Base-by-base conservation (phyloP, 1,140 invertebrate species). In the Bombus ignitus region DNA sequence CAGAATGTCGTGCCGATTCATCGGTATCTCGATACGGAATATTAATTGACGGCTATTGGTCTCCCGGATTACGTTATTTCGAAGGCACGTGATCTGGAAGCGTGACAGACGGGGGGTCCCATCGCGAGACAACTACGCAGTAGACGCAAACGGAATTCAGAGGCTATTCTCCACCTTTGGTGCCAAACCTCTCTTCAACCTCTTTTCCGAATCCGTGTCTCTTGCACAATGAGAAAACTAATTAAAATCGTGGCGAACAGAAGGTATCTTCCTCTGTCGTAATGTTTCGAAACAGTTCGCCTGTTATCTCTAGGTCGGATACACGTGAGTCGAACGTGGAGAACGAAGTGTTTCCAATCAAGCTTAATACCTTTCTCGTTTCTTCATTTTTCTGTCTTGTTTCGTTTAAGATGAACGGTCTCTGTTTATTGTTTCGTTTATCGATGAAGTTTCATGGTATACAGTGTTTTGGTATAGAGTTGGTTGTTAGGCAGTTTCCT, bases 31-130 rank as follows among this genome's bases (percentile, higher is more conserved):
- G 88, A 90, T 90, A 85, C 78, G 81, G 89, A 90, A 90, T 90
- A 90, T 90, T 90, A 90, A 90, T 90, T 85, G 88, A 65, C 74
- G 78, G 74, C 78, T 90, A 89, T 90, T 87, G 89, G 85, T 89
- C 65, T 74, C 73, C 59, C 78, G 74, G 74, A 90, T 89, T 90
- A 90, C 88, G 89, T 90, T 90, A 89, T 90, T 90, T 76, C 78
- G 81, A 66, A 74, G 78, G 88, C 53, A 75, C 89, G 89, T 90
- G 89, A 90, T 81, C 73, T 79, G 89, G 85, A 79, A 87, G 73
- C 78, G 39, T 39, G 81, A 85, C 81, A 28, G 53, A 84, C 65
- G 13, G 37, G 35, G 59, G 53, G 70, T 81, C 77, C 39, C 72
- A 65, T 81, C 57, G 76, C 77, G 72, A 78, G 73, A 86, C 88